Conservation (phyloP, 2,113 vertebrate genomes). For the Brachypteracias leptosomus region DNA sequence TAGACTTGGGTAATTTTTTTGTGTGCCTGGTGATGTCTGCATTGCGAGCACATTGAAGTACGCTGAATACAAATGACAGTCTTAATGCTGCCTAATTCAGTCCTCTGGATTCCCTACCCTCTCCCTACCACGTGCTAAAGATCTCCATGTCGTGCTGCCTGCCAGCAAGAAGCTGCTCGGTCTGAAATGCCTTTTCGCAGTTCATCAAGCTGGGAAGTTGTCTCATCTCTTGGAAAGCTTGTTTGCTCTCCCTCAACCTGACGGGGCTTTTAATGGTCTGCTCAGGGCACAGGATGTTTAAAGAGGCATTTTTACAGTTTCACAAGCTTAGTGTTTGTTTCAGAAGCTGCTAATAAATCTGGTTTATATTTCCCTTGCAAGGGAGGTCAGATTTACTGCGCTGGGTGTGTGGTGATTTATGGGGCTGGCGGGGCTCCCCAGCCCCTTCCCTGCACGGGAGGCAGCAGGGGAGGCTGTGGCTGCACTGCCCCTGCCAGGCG, state of each 20-base stretch:
- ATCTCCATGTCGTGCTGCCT: not conserved
- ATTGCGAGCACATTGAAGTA: not conserved
- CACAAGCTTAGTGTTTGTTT: conserved; percentile 7
- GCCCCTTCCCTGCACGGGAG: not conserved
- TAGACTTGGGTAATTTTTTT: not conserved
- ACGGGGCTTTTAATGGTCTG: not conserved
- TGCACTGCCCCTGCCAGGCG: no score
- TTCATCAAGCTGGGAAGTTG: not conserved
- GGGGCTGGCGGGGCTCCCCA: rapidly evolving
- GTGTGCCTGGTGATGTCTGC: conserved; percentile 2
- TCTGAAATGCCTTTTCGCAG: not conserved
- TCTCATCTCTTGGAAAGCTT: not conserved
- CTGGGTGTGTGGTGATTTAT: conserved; percentile 16
- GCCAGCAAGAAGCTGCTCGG: not conserved
- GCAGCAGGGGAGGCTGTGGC: not conserved
- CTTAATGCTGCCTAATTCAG: conserved; percentile 7
- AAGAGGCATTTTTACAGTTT: conserved; percentile 38
- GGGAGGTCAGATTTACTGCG: not conserved
- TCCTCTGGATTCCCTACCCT: not conserved
- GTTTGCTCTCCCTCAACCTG: not conserved
- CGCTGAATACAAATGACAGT: not conserved
- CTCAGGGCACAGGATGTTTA: not conserved
- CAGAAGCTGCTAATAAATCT: conserved; percentile 54
- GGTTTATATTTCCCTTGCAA: conserved; percentile 37
- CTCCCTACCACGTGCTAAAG: not conserved